These are phyloP conservation scores for Stomatorhinus ivindoensis DNA, from an alignment of 2,113 vertebrate genomes.

Conservation along the genomic window DNA sequence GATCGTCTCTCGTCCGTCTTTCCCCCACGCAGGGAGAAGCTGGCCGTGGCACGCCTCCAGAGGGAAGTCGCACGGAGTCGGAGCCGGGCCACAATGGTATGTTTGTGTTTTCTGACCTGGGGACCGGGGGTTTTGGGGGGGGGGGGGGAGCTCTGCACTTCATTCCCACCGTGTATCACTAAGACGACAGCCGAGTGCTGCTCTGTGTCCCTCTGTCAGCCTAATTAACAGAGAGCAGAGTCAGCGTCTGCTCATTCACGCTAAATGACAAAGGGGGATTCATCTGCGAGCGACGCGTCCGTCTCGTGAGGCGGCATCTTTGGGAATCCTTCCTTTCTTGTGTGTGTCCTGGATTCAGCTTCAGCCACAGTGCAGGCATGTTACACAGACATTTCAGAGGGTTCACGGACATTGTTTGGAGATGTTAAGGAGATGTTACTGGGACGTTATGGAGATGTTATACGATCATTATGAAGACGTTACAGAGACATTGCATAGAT, in stretches of 20 bases:
- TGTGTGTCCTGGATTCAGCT: background rate
- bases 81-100: slow-evolving; percentile 84
- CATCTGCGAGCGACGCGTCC: background rate
- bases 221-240: background rate
- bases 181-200: background rate
- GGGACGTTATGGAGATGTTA: background rate
- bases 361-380: background rate
- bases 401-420: background rate
- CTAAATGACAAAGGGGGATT: background rate
- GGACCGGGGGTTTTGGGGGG: too few species aligned
- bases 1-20: background rate
- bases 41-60: slow-evolving; percentile 83
- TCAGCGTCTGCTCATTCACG: background rate
- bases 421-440: background rate
- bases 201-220: background rate
- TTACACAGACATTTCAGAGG: background rate
- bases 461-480: background rate
- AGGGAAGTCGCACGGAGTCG: slow-evolving; percentile 75
- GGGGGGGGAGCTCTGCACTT: background rate
- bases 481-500: background rate
- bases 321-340: background rate
- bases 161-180: background rate
- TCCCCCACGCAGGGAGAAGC: slow-evolving; percentile 70
- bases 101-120: slow-evolving; percentile 18
- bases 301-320: background rate